phyloP scores from a whole-genome alignment of 1,140 invertebrate species.

The Magallana gigas region DNA sequence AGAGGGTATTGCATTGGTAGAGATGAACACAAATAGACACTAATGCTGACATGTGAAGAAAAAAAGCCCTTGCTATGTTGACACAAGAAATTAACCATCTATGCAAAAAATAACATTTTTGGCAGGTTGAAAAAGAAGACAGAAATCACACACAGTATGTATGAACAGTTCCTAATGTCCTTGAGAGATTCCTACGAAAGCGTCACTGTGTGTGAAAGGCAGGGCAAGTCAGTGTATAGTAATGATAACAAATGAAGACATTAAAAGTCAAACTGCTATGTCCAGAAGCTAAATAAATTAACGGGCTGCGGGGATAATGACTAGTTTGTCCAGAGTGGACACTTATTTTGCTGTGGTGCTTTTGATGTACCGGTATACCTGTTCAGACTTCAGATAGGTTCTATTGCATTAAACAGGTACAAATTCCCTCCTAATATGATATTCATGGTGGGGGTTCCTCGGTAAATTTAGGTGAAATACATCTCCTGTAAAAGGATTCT shows the following conservation, averaged over 20 bases:
- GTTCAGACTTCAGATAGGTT: neutral
- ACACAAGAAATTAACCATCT: constrained; percentile 31
- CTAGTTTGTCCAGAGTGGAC: neutral
- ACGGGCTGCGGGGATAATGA: neutral
- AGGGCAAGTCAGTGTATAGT: neutral
- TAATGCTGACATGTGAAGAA: neutral
- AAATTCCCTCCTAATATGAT: neutral
- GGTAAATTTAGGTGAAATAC: neutral
- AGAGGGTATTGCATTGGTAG: neutral
- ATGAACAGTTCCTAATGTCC: neutral
- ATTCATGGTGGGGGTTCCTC: neutral
- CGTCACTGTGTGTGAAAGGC: neutral
- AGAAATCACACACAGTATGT: neutral
- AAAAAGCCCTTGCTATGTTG: neutral
- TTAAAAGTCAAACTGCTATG: constrained; percentile 14
- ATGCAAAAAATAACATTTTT: neutral
- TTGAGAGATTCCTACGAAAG: neutral
- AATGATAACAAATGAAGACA: constrained; percentile 17
- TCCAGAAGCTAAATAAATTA: neutral
- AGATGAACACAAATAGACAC: neutral
- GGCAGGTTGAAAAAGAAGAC: neutral
- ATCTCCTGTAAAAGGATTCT: neutral
- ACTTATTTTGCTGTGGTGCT: neutral
- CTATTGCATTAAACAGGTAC: neutral
- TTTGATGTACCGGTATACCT: neutral